phyloP scores from a whole-genome alignment of 1,140 invertebrate species.

The Lordiphosa collinella region DNA sequence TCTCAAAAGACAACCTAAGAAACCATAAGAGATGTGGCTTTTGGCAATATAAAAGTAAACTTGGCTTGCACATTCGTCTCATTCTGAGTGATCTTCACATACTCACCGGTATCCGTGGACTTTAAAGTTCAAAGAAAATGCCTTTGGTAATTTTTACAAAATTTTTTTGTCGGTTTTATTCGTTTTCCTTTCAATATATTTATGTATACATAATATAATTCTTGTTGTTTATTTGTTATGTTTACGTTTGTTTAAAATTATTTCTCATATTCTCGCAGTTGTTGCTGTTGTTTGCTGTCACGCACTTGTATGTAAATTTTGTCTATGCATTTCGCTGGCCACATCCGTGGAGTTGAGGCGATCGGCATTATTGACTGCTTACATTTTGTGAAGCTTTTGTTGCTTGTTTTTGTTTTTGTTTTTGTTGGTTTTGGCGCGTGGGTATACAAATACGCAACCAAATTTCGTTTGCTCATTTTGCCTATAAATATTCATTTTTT shows the following conservation, averaged over 20 bases:
- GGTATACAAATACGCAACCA: slow-evolving; percentile 70
- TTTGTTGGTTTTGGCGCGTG: slow-evolving; percentile 43
- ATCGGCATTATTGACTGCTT: slow-evolving; percentile 30
- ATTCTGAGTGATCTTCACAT: no score
- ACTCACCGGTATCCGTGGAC: no score
- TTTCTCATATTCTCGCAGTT: slow-evolving; percentile 70
- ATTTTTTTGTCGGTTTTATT: slow-evolving; percentile 79
- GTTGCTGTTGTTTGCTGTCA: slow-evolving; percentile 49
- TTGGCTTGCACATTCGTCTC: no score
- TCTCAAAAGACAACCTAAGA: no score
- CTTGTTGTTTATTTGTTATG: slow-evolving; percentile 63
- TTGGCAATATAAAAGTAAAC: no score
- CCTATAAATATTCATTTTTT: slow-evolving; percentile 63
- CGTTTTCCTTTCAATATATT: slow-evolving; percentile 79
- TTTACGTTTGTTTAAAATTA: slow-evolving; percentile 55
- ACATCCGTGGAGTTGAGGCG: slow-evolving; percentile 20
- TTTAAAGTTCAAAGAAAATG: neutral
- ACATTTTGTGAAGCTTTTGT: slow-evolving; percentile 33
- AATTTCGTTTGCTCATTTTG: slow-evolving; percentile 19
- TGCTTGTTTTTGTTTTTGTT: slow-evolving; percentile 21
- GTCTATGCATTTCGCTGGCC: slow-evolving; percentile 45
- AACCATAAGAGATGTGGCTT: no score
- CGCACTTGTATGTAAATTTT: slow-evolving; percentile 64
- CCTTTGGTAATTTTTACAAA: slow-evolving; percentile 64
- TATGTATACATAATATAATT: slow-evolving; percentile 79